phyloP scores from a whole-genome alignment of 1,140 invertebrate genomes.

The Polypedilum vanderplanki region DNA sequence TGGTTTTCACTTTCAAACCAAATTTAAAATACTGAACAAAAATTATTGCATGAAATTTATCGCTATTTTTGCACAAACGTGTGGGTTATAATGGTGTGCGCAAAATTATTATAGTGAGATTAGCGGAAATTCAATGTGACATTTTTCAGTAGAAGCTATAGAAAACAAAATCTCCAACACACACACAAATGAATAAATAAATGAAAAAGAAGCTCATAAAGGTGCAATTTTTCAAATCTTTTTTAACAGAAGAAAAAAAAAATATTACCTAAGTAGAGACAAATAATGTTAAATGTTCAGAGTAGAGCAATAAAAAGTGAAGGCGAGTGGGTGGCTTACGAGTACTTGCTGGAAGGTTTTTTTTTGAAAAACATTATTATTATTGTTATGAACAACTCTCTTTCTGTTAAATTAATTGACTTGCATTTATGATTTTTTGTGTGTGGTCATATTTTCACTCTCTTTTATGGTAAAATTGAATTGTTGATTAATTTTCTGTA shows the following conservation, averaged over 20 bases:
- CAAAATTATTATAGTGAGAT: neutral
- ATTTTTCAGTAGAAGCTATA: neutral
- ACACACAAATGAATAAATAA: neutral
- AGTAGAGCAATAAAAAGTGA: neutral
- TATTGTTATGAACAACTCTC: neutral
- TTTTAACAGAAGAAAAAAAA: neutral
- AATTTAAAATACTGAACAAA: too few relatives aligned
- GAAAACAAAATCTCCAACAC: neutral
- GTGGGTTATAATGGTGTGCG: too few relatives aligned
- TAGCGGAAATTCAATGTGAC: slow-evolving; percentile 17
- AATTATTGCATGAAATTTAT: too few relatives aligned
- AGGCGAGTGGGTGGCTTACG: neutral
- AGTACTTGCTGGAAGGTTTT: slow-evolving; percentile 16
- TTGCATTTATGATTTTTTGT: slow-evolving; percentile 1
- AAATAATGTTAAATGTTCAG: neutral
- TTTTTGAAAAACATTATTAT: neutral
- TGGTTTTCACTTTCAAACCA: too few relatives aligned
- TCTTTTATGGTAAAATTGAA: neutral
- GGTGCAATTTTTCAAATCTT: slow-evolving; percentile 7
- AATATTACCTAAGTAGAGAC: neutral
- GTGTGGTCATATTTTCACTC: neutral
- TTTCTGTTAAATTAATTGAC: slow-evolving; percentile 7
- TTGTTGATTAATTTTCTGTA: slow-evolving; percentile 12
- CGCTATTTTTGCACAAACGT: too few relatives aligned
- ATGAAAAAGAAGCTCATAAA: too few relatives aligned